Evolutionary conservation across 1,140 invertebrate species (phyloP).

Genomic region (Drosophila arawakana): DNA sequence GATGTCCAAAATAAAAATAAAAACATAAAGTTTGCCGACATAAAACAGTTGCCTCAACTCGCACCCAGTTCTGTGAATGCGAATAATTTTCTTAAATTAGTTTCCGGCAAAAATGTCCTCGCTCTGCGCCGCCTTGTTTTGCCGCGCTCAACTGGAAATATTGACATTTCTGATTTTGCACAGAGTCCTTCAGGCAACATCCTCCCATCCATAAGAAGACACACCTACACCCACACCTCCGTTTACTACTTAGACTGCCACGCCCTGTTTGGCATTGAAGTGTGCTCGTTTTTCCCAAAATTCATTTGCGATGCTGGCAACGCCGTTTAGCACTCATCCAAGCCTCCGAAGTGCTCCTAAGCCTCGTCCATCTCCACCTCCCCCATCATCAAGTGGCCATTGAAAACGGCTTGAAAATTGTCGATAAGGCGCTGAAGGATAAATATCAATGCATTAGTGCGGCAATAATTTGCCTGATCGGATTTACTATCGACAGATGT

Average conservation of each 20-base stretch:
- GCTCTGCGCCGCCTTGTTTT: slow-evolving; percentile 61
- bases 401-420: slow-evolving; percentile 27
- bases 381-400: slow-evolving; percentile 23
- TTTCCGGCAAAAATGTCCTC: slow-evolving; percentile 66
- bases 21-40: slow-evolving; percentile 35
- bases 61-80: slow-evolving; percentile 5
- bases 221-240: neutral
- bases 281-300: slow-evolving; percentile 31
- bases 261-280: slow-evolving; percentile 30
- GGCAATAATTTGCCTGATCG: slow-evolving; percentile 43
- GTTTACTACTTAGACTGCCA: neutral
- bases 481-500: neutral
- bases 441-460: slow-evolving; percentile 35
- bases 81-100: slow-evolving; percentile 74
- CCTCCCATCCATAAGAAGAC: neutral
- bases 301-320: slow-evolving; percentile 43
- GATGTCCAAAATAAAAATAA: slow-evolving; percentile 1
- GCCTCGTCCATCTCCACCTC: neutral
- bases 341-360: neutral
- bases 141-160: slow-evolving; percentile 71
- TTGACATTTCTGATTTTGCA: slow-evolving; percentile 66
- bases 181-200: slow-evolving; percentile 35
- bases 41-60: slow-evolving; percentile 46
- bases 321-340: slow-evolving; percentile 16
- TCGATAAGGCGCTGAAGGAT: slow-evolving; percentile 30